Conservation (phyloP, 1,140 invertebrate species). For the Megalopta genalis region DNA sequence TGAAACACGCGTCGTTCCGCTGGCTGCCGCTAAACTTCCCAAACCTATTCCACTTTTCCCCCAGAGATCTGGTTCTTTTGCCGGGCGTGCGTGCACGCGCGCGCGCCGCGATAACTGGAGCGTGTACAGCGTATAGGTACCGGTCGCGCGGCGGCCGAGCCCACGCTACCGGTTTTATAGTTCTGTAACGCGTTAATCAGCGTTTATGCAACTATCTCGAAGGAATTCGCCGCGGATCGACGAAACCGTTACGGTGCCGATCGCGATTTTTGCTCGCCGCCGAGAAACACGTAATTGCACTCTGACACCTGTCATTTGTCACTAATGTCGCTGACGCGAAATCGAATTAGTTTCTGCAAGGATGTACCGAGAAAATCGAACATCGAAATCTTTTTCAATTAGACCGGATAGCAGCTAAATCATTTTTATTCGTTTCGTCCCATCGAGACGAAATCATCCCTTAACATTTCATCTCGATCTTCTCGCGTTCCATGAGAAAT, state of each 20-base stretch:
- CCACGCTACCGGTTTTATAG: conserved; percentile 26
- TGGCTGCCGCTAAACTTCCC: neutral
- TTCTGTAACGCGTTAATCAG: conserved; percentile 30
- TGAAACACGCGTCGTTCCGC: neutral
- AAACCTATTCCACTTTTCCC: conserved; percentile 1
- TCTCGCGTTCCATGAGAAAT: too few relatives aligned
- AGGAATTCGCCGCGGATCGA: conserved; percentile 17
- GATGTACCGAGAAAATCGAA: too few relatives aligned
- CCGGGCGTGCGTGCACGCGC: too few relatives aligned
- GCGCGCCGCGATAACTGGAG: conserved; percentile 23
- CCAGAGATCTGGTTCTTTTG: conserved; percentile 15
- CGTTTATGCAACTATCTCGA: conserved; percentile 44
- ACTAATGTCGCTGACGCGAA: too few relatives aligned
- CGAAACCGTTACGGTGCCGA: conserved; percentile 22
- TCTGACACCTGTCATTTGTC: too few relatives aligned
- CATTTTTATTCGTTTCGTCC: too few relatives aligned
- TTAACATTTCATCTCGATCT: too few relatives aligned
- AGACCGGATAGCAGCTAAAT: too few relatives aligned
- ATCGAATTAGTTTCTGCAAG: too few relatives aligned
- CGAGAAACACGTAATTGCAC: too few relatives aligned
- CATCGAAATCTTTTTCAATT: too few relatives aligned
- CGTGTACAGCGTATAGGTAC: conserved; percentile 45
- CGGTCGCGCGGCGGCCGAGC: conserved; percentile 23
- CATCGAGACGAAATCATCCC: too few relatives aligned
- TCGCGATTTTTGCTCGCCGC: neutral